Conservation (phyloP, 1,140 invertebrate genomes). For the Proctacanthus coquilletti region DNA sequence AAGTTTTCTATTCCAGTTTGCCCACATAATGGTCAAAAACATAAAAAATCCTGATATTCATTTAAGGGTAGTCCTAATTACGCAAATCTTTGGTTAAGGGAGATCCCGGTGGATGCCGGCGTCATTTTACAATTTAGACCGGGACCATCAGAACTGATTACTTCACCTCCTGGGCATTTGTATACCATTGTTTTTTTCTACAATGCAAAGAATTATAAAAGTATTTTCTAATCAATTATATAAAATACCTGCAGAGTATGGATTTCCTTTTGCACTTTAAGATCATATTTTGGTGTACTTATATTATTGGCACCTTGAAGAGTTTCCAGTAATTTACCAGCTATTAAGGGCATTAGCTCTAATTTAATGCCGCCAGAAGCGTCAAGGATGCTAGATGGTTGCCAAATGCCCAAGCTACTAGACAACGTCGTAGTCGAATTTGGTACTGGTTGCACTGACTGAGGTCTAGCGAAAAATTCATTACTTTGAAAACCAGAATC, state of each 20-base stretch:
- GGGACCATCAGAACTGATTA: conserved; percentile 9
- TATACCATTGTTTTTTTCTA: conserved; percentile 9
- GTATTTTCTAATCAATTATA: neutral
- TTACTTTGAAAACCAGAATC: no score
- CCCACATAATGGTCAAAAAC: no score
- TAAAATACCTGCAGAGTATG: conserved; percentile 12
- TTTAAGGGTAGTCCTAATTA: no score
- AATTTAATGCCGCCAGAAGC: conserved; percentile 5
- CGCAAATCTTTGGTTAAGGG: conserved; percentile 9
- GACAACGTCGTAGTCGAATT: no score
- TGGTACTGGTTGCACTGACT: no score
- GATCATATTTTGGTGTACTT: conserved; percentile 11
- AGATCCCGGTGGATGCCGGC: conserved; percentile 8
- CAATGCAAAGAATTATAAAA: neutral
- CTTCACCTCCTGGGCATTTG: conserved; percentile 9
- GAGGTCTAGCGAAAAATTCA: no score
- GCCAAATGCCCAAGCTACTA: no score
- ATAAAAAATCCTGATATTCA: no score
- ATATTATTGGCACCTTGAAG: conserved; percentile 8
- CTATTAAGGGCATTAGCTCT: conserved; percentile 11
- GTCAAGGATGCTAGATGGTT: no score
- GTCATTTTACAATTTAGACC: conserved; percentile 8
- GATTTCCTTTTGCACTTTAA: conserved; percentile 12
- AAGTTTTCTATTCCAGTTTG: no score
- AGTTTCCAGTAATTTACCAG: conserved; percentile 13